Evolutionary conservation across 2,888 invertebrate genomes (phyloP).

Genomic region (Portevinia maculata): DNA sequence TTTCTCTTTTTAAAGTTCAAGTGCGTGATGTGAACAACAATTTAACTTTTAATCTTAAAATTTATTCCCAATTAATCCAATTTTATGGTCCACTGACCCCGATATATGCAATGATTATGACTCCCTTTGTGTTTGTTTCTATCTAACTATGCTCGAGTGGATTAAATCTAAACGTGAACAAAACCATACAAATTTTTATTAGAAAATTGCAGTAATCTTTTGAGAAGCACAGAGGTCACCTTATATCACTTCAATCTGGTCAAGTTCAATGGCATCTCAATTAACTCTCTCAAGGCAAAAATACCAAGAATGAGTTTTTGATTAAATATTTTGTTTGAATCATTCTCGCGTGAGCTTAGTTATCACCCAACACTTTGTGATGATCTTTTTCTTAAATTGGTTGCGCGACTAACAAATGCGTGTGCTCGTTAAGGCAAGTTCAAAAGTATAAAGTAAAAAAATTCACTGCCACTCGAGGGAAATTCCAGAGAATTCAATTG

Average conservation of each 20-base stretch:
- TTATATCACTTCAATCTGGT: slow-evolving; percentile 54
- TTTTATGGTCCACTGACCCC: slow-evolving; percentile 64
- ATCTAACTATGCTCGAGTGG: slow-evolving; percentile 44
- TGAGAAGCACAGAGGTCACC: slow-evolving; percentile 41
- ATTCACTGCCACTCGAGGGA: neutral
- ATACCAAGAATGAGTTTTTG: slow-evolving; percentile 5
- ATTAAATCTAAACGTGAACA: slow-evolving; percentile 28
- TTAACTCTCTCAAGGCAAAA: slow-evolving; percentile 61
- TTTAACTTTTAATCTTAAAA: slow-evolving; percentile 42
- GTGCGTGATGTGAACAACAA: slow-evolving; percentile 55
- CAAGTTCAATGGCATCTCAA: slow-evolving; percentile 72
- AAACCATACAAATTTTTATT: slow-evolving; percentile 45
- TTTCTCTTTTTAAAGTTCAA: slow-evolving; percentile 57
- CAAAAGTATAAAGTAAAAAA: slow-evolving; percentile 25
- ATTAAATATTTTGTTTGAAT: slow-evolving; percentile 8
- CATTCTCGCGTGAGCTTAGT: slow-evolving; percentile 26
- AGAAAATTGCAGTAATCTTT: slow-evolving; percentile 65
- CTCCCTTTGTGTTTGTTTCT: slow-evolving; percentile 17
- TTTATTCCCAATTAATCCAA: slow-evolving; percentile 55
- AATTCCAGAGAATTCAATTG: slow-evolving; percentile 7
- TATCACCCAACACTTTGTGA: slow-evolving; percentile 39
- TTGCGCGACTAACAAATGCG: neutral
- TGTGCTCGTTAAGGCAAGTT: slow-evolving; percentile 3
- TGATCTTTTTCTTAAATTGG: neutral
- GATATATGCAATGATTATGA: slow-evolving; percentile 27